These are phyloP conservation scores for Amphiprion percula DNA, from an alignment of 2,113 vertebrate genomes.

Conservation along the genomic window DNA sequence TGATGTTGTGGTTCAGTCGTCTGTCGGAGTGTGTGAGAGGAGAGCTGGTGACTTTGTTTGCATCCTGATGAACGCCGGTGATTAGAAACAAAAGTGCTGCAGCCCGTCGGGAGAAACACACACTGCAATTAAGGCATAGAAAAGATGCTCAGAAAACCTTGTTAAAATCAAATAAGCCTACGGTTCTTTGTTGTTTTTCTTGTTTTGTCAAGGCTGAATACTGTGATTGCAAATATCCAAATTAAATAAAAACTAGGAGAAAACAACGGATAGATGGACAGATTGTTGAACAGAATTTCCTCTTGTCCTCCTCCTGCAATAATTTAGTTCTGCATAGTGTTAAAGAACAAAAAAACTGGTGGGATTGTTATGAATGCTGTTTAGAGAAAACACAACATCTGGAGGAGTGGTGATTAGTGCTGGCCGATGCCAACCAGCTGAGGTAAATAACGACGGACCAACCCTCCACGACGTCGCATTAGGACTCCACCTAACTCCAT, in stretches of 20 bases:
- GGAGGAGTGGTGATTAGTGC: conserved; percentile 8
- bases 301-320: background rate
- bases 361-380: conserved; percentile 17
- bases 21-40: conserved; percentile 6
- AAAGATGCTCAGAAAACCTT: conserved; percentile 69
- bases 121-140: conserved; percentile 73
- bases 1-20: conserved; percentile 25
- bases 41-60: conserved; percentile 54
- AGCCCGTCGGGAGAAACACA: conserved; percentile 70
- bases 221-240: conserved; percentile 63
- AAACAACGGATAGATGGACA: background rate
- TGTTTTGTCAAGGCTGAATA: conserved; percentile 59
- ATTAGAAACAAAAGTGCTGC: conserved; percentile 74
- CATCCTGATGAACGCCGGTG: conserved; percentile 55
- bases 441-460: too few species aligned
- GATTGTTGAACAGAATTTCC: background rate
- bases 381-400: conserved; percentile 8
- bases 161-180: conserved; percentile 77
- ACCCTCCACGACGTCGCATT: too few species aligned
- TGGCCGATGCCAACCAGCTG: background rate
- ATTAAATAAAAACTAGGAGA: conserved; percentile 47
- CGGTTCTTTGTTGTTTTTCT: conserved; percentile 67
- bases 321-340: background rate
- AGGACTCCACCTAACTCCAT: too few species aligned
- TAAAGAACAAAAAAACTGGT: background rate